These are phyloP conservation scores for Masnerella sp. DNA, from an alignment of 2,888 invertebrate species.

Conservation along the genomic window DNA sequence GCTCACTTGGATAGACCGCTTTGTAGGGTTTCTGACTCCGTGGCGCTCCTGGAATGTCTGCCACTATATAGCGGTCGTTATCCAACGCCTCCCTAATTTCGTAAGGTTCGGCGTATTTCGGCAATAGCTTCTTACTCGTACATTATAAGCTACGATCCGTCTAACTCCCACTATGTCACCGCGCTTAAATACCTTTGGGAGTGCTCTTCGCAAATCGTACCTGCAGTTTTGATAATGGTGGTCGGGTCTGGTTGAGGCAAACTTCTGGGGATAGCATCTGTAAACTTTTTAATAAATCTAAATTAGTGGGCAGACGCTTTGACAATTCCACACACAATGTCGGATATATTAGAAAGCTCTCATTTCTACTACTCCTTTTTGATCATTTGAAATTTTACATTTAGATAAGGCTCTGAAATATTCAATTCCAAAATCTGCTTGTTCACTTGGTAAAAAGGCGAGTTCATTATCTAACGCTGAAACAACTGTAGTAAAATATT, in stretches of 20 bases:
- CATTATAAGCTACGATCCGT: not conserved
- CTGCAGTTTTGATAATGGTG: conserved; percentile 18
- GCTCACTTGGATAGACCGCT: not conserved
- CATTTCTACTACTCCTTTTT: not conserved
- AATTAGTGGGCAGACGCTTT: conserved; percentile 31
- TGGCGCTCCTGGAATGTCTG: not conserved
- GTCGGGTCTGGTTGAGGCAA: conserved; percentile 19
- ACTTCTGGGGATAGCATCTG: conserved; percentile 21
- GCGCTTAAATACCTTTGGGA: not conserved
- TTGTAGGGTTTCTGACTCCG: no score
- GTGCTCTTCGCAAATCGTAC: not conserved
- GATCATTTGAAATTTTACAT: conserved; percentile 16
- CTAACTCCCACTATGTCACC: no score
- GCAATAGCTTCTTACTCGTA: not conserved
- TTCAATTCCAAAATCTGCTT: conserved; percentile 44
- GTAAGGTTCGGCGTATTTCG: not conserved
- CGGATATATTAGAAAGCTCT: no score
- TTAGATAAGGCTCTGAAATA: conserved; percentile 17
- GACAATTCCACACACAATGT: conserved; percentile 28
- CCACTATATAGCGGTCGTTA: not conserved
- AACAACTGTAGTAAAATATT: not conserved
- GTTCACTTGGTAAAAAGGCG: conserved; percentile 21
- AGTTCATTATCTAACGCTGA: conserved; percentile 16
- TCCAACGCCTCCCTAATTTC: not conserved
- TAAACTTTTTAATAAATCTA: conserved; percentile 24